Evolutionary conservation across 2,888 invertebrate species (phyloP).

Genomic region (Altica lythri): DNA sequence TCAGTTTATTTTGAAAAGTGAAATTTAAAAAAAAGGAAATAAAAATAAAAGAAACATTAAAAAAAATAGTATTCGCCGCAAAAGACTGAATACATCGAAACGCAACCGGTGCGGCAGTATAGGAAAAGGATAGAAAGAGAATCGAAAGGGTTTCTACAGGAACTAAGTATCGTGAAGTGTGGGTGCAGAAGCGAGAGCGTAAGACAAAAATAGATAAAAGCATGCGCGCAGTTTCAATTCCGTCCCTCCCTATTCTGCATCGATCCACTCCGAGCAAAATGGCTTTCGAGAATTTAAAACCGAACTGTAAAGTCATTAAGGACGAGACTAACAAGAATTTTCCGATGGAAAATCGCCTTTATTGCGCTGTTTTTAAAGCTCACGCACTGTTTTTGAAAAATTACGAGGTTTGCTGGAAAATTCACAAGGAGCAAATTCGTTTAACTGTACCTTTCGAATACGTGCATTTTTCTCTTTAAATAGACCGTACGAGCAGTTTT

Average conservation of each 20-base stretch:
- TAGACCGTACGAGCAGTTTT: constrained; percentile 51
- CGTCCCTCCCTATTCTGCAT: constrained; percentile 57
- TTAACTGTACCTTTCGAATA: constrained; percentile 42
- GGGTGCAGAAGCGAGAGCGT: constrained; percentile 54
- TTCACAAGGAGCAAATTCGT: constrained; percentile 55
- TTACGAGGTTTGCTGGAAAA: constrained; percentile 54
- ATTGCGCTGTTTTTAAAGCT: constrained; percentile 54
- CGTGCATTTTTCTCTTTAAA: constrained; percentile 57
- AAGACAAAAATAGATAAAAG: constrained; percentile 60
- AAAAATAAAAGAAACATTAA: constrained; percentile 19
- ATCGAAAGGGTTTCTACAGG: constrained; percentile 37
- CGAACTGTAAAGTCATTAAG: constrained; percentile 57
- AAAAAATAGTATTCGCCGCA: constrained; percentile 25
- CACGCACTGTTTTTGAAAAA: constrained; percentile 55
- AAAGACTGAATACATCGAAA: constrained; percentile 28
- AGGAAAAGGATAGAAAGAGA: constrained; percentile 32
- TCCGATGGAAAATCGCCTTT: constrained; percentile 51
- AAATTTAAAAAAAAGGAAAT: constrained; percentile 29
- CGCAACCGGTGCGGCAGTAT: constrained; percentile 30
- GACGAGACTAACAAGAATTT: constrained; percentile 46
- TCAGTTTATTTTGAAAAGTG: constrained; percentile 27
- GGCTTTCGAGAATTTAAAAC: constrained; percentile 57
- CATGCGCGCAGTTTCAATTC: constrained; percentile 56
- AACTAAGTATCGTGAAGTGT: constrained; percentile 48
- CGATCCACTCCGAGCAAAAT: constrained; percentile 58